Conservation (phyloP, 2,113 vertebrate genomes). For the Genyomyrus donnyi region DNA sequence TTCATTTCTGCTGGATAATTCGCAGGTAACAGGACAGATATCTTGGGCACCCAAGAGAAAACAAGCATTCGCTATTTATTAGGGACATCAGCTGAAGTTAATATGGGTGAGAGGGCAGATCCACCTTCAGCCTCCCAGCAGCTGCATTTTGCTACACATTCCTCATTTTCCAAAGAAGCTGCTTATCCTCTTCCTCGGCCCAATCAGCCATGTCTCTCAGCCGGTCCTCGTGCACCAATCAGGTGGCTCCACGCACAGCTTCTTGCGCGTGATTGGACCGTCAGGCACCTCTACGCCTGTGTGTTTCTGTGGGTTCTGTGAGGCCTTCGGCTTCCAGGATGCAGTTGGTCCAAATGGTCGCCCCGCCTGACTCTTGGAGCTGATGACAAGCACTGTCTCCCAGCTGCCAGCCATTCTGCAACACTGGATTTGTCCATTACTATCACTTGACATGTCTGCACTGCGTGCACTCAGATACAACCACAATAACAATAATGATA, state of each 20-base stretch:
- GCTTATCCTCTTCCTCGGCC: conserved; percentile 14
- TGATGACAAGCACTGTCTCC: conserved; percentile 9
- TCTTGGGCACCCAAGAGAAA: neutral
- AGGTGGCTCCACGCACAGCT: conserved; percentile 25
- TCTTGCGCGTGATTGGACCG: conserved; percentile 42
- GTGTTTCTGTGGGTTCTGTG: conserved; percentile 44
- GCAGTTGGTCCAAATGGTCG: neutral
- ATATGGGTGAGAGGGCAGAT: neutral
- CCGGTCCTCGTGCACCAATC: conserved; percentile 51
- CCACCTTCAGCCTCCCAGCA: neutral
- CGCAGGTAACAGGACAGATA: neutral
- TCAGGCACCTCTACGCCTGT: conserved; percentile 38
- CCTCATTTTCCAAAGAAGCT: neutral
- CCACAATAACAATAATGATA: neutral
- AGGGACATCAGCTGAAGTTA: neutral
- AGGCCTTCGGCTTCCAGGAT: neutral
- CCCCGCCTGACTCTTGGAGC: conserved; percentile 39
- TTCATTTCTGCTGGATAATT: conserved; percentile 31
- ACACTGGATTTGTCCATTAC: neutral
- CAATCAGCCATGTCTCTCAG: conserved; percentile 50
- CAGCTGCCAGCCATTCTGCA: neutral
- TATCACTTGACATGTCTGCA: neutral
- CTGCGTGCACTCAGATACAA: neutral
- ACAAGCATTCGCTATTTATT: neutral
- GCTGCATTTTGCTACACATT: neutral